Conservation (phyloP, 2,888 invertebrate genomes). For the Diadegma fenestrale region DNA sequence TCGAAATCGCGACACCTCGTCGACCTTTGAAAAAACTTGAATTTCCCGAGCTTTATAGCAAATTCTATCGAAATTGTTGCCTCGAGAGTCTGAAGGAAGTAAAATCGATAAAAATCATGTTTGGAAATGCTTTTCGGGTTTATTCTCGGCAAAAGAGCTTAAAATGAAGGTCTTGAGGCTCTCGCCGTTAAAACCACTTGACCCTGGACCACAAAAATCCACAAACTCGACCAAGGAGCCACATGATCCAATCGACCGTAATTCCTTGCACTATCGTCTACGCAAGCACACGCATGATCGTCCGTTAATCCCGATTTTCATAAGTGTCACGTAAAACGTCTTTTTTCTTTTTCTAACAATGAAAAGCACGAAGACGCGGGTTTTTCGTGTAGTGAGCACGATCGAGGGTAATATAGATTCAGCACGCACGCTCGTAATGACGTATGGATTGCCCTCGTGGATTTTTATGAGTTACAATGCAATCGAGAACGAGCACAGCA, state of each 20-base stretch:
- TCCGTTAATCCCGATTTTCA: not conserved
- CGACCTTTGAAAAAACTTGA: not conserved
- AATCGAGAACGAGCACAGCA: conserved; percentile 57
- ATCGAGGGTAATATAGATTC: conserved; percentile 73
- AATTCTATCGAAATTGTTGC: not conserved
- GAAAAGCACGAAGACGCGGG: conserved; percentile 29
- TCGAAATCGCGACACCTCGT: not conserved
- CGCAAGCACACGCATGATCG: conserved; percentile 19
- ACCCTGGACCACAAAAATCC: conserved; percentile 33
- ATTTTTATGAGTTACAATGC: conserved; percentile 5
- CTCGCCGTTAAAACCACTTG: conserved; percentile 5
- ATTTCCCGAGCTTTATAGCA: not conserved
- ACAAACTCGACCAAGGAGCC: conserved; percentile 7
- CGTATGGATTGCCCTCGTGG: conserved; percentile 21
- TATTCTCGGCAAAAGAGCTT: not conserved
- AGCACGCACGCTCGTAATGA: conserved; percentile 66
- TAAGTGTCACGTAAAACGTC: conserved; percentile 9
- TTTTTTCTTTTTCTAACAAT: conserved; percentile 22
- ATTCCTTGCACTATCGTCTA: conserved; percentile 6
- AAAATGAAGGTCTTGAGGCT: not conserved
- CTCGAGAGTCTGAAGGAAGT: not conserved
- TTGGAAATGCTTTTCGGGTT: not conserved
- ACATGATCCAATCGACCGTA: not conserved
- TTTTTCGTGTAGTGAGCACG: conserved; percentile 52
- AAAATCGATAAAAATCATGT: not conserved